Percentiles rank a stretch among this genome's conserved stretches.
These are phyloP conservation scores for Mycalesis mineus DNA, from an alignment of 2,888 invertebrate genomes.

Conservation along the genomic window DNA sequence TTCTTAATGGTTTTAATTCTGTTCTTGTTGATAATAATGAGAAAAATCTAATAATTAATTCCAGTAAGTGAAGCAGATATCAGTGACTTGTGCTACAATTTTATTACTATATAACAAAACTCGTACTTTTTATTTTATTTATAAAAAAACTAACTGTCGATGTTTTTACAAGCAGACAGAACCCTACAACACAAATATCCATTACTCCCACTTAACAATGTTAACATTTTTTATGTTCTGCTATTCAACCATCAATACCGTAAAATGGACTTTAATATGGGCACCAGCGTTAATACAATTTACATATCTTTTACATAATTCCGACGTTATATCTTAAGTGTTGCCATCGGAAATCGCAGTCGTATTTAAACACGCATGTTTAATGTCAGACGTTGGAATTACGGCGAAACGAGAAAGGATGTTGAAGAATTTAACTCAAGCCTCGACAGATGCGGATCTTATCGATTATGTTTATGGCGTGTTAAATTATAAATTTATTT, in stretches of 20 bases:
- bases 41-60: too few relatives aligned
- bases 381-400: constrained; percentile 7
- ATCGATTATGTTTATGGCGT: not conserved
- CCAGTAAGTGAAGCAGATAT: too few relatives aligned
- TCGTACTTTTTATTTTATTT: too few relatives aligned
- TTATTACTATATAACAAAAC: too few relatives aligned
- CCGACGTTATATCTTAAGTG: constrained; percentile 2
- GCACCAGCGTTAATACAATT: not conserved
- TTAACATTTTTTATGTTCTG: not conserved
- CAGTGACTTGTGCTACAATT: too few relatives aligned
- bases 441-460: constrained; percentile 4
- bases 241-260: too few relatives aligned
- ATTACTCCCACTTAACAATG: not conserved
- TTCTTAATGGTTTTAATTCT: too few relatives aligned
- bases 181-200: too few relatives aligned
- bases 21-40: too few relatives aligned
- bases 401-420: constrained; percentile 9
- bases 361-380: constrained; percentile 11
- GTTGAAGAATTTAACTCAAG: constrained; percentile 5
- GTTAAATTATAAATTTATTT: too few relatives aligned
- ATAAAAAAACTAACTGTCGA: too few relatives aligned
- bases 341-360: constrained; percentile 7
- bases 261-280: constrained; percentile 1
- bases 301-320: constrained; percentile 7
- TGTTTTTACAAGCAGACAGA: not conserved